A percentile compares a stretch with the other conserved stretches of the same genome.
phyloP scores from a whole-genome alignment of 2,113 vertebrate genomes.

The Pleuronectes platessa region DNA sequence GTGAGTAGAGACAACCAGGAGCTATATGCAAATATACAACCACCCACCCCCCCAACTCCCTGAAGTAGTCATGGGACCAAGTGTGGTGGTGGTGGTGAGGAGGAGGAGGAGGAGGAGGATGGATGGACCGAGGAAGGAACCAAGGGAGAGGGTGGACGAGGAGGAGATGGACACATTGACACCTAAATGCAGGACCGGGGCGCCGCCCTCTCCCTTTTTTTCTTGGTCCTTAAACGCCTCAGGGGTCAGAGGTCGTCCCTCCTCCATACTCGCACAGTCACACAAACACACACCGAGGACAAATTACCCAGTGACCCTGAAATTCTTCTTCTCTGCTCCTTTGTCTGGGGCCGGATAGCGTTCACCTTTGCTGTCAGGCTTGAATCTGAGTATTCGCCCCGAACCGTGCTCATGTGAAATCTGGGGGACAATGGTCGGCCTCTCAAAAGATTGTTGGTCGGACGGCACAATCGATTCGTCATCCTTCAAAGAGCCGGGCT shows the following conservation, averaged over 20 bases:
- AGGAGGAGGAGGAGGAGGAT: conserved; percentile 2
- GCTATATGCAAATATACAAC: not conserved
- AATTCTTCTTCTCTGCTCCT: conserved; percentile 71
- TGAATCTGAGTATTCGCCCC: conserved; percentile 53
- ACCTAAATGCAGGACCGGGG: conserved; percentile 67
- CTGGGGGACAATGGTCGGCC: conserved; percentile 43
- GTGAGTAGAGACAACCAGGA: conserved; percentile 83
- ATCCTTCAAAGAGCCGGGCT: conserved; percentile 6
- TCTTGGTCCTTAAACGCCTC: conserved; percentile 65
- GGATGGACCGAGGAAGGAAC: conserved; percentile 6
- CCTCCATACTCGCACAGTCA: conserved; percentile 70
- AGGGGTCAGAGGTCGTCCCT: conserved; percentile 76
- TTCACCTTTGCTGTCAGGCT: conserved; percentile 70
- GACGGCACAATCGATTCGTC: conserved; percentile 4
- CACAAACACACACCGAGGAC: conserved; percentile 72
- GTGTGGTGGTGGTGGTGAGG: not conserved
- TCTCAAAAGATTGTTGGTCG: conserved; percentile 11
- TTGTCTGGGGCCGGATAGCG: conserved; percentile 63
- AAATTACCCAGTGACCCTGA: conserved; percentile 80
- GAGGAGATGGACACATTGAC: conserved; percentile 62
- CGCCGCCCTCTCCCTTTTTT: conserved; percentile 59
- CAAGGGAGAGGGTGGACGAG: conserved; percentile 4
- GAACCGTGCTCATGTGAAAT: conserved; percentile 48
- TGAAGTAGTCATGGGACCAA: not conserved
- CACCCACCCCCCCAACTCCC: not conserved